Conservation (phyloP, 1,140 invertebrate species). For the Helicoverpa zea region DNA sequence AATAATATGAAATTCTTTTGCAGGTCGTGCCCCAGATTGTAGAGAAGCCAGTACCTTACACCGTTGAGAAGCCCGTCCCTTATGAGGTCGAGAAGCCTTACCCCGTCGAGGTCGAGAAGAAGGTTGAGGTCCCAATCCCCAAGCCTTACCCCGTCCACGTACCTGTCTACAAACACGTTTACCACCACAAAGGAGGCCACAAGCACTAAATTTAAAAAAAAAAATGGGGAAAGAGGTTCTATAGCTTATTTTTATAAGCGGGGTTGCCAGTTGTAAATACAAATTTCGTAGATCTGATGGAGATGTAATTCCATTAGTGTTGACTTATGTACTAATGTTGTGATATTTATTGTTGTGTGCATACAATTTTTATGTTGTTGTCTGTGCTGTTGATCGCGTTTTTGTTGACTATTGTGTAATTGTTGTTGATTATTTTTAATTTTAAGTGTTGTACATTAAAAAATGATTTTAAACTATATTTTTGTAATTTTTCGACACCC, state of each 20-base stretch:
- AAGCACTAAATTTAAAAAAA: conserved; percentile 75
- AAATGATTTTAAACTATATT: conserved; percentile 11
- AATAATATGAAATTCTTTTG: conserved; percentile 51
- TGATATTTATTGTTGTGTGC: conserved; percentile 85
- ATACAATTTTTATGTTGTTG: conserved; percentile 60
- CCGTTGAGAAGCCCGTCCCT: conserved; percentile 92
- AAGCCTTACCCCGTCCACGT: conserved; percentile 93
- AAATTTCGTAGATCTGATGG: conserved; percentile 68
- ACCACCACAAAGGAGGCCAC: conserved; percentile 89
- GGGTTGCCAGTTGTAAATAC: conserved; percentile 69
- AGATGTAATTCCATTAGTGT: conserved; percentile 65
- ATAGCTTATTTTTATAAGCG: conserved; percentile 49
- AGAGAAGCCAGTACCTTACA: conserved; percentile 92
- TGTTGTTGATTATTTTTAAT: conserved; percentile 74
- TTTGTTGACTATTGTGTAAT: conserved; percentile 85
- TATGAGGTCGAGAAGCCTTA: conserved; percentile 93
- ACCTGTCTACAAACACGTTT: conserved; percentile 94
- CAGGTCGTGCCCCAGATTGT: conserved; percentile 88
- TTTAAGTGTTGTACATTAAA: conserved; percentile 46
- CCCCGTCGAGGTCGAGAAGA: conserved; percentile 92
- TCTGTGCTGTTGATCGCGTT: conserved; percentile 77
- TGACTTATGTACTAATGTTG: conserved; percentile 70
- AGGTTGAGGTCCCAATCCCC: conserved; percentile 91
- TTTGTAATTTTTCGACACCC: neutral
- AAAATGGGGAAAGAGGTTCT: conserved; percentile 17